These are phyloP conservation scores for Saccostrea cuccullata DNA, from an alignment of 1,140 invertebrate species.

Conservation along the genomic window DNA sequence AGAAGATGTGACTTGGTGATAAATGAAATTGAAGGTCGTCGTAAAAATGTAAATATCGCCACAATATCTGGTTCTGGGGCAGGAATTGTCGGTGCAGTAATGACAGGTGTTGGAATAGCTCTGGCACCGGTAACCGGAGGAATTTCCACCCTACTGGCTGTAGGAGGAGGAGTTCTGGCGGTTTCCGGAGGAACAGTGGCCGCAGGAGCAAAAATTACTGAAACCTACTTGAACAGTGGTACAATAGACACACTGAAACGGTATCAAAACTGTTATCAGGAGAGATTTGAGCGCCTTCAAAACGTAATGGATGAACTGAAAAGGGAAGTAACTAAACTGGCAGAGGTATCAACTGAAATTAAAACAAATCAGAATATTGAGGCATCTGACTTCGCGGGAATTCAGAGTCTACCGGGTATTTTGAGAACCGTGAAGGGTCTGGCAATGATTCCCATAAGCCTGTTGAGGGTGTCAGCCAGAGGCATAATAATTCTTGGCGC, in stretches of 20 bases:
- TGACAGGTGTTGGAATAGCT: slow-evolving; percentile 14
- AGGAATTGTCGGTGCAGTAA: slow-evolving; percentile 31
- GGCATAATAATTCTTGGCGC: slow-evolving; percentile 35
- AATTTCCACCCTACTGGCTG: slow-evolving; percentile 19
- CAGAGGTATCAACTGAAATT: neutral
- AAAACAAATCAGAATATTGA: neutral
- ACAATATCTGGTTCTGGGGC: slow-evolving; percentile 36
- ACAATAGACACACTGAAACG: slow-evolving; percentile 33
- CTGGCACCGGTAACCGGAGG: slow-evolving; percentile 33
- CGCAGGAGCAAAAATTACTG: slow-evolving; percentile 43
- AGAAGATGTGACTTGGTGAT: slow-evolving; percentile 37
- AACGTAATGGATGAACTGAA: neutral
- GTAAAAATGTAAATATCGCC: slow-evolving; percentile 44
- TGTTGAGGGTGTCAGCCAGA: slow-evolving; percentile 36
- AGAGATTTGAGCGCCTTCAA: neutral
- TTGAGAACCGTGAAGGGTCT: slow-evolving; percentile 21
- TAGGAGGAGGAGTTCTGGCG: slow-evolving; percentile 40
- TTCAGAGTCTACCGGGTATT: neutral
- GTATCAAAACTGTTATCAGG: neutral
- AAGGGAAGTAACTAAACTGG: neutral
- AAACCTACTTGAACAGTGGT: slow-evolving; percentile 17
- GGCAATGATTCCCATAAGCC: slow-evolving; percentile 35
- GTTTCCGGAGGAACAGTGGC: slow-evolving; percentile 37
- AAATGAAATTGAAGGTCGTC: slow-evolving; percentile 34
- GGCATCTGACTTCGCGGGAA: neutral